Conservation (phyloP, 2,113 vertebrate species). For the Brienomyrus longianalis region DNA sequence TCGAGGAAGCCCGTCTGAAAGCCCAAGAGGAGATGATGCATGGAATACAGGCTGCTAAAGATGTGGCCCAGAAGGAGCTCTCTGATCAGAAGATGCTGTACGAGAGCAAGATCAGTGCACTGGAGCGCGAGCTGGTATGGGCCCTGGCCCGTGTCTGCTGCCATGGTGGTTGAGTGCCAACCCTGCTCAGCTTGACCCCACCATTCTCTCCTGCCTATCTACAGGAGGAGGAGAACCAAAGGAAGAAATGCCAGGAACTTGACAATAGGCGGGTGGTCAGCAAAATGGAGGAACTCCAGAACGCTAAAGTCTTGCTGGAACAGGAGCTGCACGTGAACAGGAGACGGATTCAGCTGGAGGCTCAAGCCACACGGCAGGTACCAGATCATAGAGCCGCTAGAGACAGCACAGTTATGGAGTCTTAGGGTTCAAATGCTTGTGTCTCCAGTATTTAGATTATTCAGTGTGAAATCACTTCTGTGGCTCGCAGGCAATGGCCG, state of each 20-base stretch:
- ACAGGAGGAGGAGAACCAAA: constrained; percentile 72
- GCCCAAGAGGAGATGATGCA: constrained; percentile 93
- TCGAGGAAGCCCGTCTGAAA: constrained; percentile 80
- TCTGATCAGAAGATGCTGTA: constrained; percentile 73
- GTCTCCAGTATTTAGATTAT: background rate
- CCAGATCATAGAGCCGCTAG: background rate
- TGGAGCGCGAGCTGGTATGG: constrained; percentile 79
- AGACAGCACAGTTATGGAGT: background rate
- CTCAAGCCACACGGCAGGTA: constrained; percentile 75
- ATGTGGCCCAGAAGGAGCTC: constrained; percentile 83
- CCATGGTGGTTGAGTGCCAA: background rate
- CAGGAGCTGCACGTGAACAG: constrained; percentile 71
- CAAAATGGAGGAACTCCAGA: constrained; percentile 76
- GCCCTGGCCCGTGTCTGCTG: background rate
- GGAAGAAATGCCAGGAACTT: constrained; percentile 70
- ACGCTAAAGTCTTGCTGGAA: constrained; percentile 71
- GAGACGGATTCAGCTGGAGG: constrained; percentile 77
- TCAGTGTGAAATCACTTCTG: background rate
- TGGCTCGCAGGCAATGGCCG: constrained; percentile 70
- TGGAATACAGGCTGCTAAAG: constrained; percentile 84
- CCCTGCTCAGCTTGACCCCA: background rate
- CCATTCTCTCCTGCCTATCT: background rate
- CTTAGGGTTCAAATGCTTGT: background rate
- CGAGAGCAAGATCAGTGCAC: constrained; percentile 68
- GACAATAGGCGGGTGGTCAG: constrained; percentile 63